These are phyloP conservation scores for Brachypodius melanocephalos DNA, from an alignment of 2,113 vertebrate genomes.

Conservation along the genomic window DNA sequence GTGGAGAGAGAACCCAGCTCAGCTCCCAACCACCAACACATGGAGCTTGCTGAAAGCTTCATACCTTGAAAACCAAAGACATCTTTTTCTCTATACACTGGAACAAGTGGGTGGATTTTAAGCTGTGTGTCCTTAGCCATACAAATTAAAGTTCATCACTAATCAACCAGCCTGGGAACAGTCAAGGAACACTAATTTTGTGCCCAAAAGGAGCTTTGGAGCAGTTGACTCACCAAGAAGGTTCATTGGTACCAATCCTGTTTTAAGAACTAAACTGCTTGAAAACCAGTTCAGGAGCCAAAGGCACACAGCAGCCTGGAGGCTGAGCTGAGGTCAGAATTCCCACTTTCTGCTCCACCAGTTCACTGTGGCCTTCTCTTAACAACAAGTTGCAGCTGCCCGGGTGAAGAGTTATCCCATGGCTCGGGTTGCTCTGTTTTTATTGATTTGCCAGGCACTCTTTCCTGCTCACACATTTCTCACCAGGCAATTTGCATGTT, in stretches of 20 bases:
- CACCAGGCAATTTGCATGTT: not conserved
- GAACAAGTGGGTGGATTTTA: not conserved
- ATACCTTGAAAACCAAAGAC: not conserved
- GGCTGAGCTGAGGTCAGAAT: not conserved
- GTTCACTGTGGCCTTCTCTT: not conserved
- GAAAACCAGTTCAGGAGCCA: not conserved
- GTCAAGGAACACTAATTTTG: not conserved
- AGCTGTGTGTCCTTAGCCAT: not conserved
- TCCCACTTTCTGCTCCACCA: not conserved
- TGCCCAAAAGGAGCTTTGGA: not conserved
- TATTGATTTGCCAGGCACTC: not conserved
- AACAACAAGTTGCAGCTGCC: not conserved
- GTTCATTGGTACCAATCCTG: not conserved
- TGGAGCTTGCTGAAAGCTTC: not conserved
- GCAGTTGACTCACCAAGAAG: not conserved
- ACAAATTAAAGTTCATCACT: not conserved
- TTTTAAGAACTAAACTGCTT: not conserved
- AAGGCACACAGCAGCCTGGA: not conserved
- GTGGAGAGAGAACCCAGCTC: not conserved
- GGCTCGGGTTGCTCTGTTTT: not conserved
- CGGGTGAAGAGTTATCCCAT: not conserved
- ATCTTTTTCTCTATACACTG: not conserved
- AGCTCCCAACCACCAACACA: not conserved
- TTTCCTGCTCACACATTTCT: slow-evolving; percentile 1
- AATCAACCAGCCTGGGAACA: not conserved